phyloP scores from a whole-genome alignment of 2,888 invertebrate species.

The Xanthia icteritia region DNA sequence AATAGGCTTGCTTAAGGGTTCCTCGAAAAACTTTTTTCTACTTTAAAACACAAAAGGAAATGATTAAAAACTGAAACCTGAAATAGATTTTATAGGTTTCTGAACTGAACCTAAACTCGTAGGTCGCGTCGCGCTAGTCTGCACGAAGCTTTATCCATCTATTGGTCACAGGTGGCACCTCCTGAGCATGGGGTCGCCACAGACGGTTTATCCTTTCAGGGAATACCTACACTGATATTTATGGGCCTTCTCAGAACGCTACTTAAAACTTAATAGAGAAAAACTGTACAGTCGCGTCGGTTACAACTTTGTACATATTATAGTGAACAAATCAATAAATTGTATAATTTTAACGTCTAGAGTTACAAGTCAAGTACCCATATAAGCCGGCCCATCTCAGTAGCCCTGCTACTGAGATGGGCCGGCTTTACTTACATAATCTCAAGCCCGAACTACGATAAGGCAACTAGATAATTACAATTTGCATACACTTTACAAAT shows the following conservation, averaged over 20 bases:
- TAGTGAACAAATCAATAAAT: constrained; percentile 19
- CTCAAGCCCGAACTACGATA: constrained; percentile 34
- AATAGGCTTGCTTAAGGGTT: not conserved
- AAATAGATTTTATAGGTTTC: not conserved
- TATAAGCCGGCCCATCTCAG: constrained; percentile 15
- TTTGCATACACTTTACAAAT: constrained; percentile 50
- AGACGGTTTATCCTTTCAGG: not conserved
- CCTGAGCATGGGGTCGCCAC: not conserved
- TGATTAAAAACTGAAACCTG: not conserved
- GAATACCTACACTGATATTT: not conserved
- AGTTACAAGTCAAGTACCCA: constrained; percentile 22
- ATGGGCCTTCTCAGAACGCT: not conserved
- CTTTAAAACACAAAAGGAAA: not conserved
- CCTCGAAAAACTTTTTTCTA: not conserved
- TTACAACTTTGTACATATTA: constrained; percentile 9
- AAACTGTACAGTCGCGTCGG: not conserved
- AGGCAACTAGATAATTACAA: constrained; percentile 49
- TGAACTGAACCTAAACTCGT: not conserved
- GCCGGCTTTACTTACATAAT: constrained; percentile 49
- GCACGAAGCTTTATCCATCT: too few relatives aligned
- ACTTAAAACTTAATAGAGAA: not conserved
- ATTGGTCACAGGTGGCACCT: not conserved
- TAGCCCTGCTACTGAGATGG: not conserved
- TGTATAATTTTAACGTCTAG: constrained; percentile 21
- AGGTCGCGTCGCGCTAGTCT: too few relatives aligned